These are phyloP conservation scores for Micoletzkya japonica DNA, from an alignment of 2,888 invertebrate species.

Conservation along the genomic window DNA sequence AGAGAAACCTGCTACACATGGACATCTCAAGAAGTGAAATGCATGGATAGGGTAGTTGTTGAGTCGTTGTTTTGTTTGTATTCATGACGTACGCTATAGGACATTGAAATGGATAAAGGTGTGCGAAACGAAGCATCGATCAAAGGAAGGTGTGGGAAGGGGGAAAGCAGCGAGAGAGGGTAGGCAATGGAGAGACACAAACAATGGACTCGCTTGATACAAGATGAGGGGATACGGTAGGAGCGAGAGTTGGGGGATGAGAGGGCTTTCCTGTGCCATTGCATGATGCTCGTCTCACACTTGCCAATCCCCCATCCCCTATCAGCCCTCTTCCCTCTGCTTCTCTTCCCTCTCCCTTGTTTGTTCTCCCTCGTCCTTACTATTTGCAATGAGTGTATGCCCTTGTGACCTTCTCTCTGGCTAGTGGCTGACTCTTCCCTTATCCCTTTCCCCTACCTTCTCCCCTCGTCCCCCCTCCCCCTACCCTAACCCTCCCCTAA, in stretches of 20 bases:
- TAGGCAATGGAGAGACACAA: too few species aligned
- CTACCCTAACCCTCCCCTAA: not conserved
- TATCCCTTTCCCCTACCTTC: not conserved
- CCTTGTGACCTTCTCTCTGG: not conserved
- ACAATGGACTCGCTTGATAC: too few species aligned
- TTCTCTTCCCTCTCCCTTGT: not conserved
- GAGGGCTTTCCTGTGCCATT: too few species aligned
- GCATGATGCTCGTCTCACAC: too few species aligned
- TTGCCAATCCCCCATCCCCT: too few species aligned
- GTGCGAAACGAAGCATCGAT: too few species aligned
- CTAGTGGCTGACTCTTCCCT: not conserved
- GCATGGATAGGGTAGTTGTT: too few species aligned
- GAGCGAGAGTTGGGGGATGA: too few species aligned
- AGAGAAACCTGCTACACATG: slow-evolving; percentile 48
- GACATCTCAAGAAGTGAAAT: slow-evolving; percentile 36
- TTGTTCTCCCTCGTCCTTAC: not conserved
- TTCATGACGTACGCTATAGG: not conserved
- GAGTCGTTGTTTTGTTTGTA: not conserved
- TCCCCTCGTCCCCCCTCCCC: not conserved
- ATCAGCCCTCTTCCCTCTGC: slow-evolving; percentile 1
- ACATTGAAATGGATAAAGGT: too few species aligned
- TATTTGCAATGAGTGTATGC: not conserved
- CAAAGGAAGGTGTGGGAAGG: too few species aligned
- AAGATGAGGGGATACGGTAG: too few species aligned
- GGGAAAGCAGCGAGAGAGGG: too few species aligned